A percentile compares a stretch with the other conserved stretches of the same genome.
Conservation (phyloP, 2,888 invertebrate species). For the Bibio marci region DNA sequence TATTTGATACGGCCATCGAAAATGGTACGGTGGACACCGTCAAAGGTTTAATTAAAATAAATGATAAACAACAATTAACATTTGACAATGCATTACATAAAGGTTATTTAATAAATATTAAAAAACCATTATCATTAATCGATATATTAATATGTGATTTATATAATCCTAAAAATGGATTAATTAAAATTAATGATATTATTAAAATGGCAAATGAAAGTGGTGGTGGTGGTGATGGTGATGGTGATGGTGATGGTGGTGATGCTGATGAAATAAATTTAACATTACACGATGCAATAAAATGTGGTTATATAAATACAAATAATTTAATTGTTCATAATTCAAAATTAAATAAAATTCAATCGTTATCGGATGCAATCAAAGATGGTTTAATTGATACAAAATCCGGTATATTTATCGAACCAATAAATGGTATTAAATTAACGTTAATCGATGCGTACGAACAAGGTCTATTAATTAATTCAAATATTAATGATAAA, state of each 20-base stretch:
- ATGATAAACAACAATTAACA: slow-evolving; percentile 46
- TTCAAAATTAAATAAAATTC: slow-evolving; percentile 61
- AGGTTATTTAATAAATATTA: slow-evolving; percentile 62
- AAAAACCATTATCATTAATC: slow-evolving; percentile 65
- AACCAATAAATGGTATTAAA: slow-evolving; percentile 55
- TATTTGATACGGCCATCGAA: slow-evolving; percentile 52
- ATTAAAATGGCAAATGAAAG: slow-evolving; percentile 30
- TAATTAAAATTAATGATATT: slow-evolving; percentile 45
- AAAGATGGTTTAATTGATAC: slow-evolving; percentile 59
- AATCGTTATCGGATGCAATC: slow-evolving; percentile 65
- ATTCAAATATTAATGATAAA: slow-evolving; percentile 57
- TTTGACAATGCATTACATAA: slow-evolving; percentile 65
- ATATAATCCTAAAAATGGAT: slow-evolving; percentile 58
- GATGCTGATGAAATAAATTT: no score
- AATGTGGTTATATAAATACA: slow-evolving; percentile 55
- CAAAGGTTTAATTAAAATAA: slow-evolving; percentile 37
- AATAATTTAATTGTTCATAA: slow-evolving; percentile 63
- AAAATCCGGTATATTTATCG: slow-evolving; percentile 57
- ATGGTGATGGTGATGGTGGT: no score
- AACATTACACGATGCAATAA: slow-evolving; percentile 57
- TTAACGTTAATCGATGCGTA: slow-evolving; percentile 69
- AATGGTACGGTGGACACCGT: slow-evolving; percentile 51
- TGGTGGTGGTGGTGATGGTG: no score
- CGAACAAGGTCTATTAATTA: slow-evolving; percentile 63
- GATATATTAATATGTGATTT: slow-evolving; percentile 67